Evolutionary conservation across 1,140 invertebrate genomes (phyloP).

Genomic region (Gonioctena quinquepunctata): DNA sequence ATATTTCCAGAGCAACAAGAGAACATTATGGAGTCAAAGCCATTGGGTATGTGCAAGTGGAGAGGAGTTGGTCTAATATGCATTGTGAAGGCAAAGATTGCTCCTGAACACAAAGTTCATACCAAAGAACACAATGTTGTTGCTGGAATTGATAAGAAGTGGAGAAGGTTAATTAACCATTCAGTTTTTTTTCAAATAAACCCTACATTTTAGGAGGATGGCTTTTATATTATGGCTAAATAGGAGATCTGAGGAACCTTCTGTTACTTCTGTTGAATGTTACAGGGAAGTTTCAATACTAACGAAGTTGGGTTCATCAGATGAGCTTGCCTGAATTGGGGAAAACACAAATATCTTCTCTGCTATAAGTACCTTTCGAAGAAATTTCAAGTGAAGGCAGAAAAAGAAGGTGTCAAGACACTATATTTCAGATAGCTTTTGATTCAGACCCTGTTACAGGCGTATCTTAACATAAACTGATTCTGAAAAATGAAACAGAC

Average conservation of each 20-base stretch:
- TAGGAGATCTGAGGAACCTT: constrained; percentile 12
- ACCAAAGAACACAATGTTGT: not conserved
- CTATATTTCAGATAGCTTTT: not conserved
- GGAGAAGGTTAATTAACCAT: not conserved
- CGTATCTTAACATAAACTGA: not conserved
- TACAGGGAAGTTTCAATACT: constrained; percentile 41
- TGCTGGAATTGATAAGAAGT: constrained; percentile 3
- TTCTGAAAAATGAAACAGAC: not conserved
- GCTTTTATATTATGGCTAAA: constrained; percentile 14
- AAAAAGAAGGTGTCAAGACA: not conserved
- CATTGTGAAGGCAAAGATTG: constrained; percentile 14
- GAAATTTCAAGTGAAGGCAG: not conserved
- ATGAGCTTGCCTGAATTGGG: not conserved
- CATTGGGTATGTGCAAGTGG: constrained; percentile 16
- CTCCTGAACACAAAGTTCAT: constrained; percentile 17
- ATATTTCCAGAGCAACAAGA: constrained; percentile 17
- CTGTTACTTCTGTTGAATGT: constrained; percentile 37
- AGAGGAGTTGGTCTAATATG: constrained; percentile 5
- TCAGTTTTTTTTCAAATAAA: not conserved
- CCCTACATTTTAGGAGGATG: not conserved
- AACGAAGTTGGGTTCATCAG: not conserved
- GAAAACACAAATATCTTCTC: not conserved
- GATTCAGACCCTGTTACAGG: not conserved
- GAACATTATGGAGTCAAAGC: constrained; percentile 17
- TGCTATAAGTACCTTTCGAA: not conserved